Percentiles rank a stretch among this genome's conserved stretches.
Conservation (phyloP, 1,140 invertebrate species). For the Sarcophaga peregrina region DNA sequence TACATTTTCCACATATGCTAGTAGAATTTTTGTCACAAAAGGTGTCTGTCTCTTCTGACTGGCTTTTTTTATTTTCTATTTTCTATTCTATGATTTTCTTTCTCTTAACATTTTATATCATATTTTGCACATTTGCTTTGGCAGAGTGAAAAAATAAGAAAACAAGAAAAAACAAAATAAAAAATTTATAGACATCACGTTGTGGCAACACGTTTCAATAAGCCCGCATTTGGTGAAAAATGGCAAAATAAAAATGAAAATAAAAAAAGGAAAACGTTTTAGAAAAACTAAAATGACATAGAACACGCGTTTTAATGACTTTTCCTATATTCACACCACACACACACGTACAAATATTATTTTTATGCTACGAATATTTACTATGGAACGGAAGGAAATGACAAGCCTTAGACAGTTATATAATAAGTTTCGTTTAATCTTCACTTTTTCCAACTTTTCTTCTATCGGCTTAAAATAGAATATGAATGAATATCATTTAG, state of each 20-base stretch:
- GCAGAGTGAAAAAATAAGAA: no score
- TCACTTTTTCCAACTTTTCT: no score
- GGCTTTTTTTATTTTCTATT: no score
- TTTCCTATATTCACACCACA: not conserved
- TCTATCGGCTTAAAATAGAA: no score
- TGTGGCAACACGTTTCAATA: slow-evolving; percentile 39
- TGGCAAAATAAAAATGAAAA: not conserved
- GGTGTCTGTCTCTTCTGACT: not conserved
- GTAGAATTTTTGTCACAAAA: not conserved
- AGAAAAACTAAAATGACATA: slow-evolving; percentile 17
- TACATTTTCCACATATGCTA: not conserved
- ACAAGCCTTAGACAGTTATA: slow-evolving; percentile 20
- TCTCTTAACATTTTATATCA: no score
- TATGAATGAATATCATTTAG: no score
- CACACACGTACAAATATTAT: not conserved
- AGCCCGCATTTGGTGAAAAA: slow-evolving; percentile 16
- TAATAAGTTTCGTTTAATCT: not conserved
- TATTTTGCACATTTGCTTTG: no score
- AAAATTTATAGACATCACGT: slow-evolving; percentile 37
- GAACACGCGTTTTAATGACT: slow-evolving; percentile 28
- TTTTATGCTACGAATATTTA: not conserved
- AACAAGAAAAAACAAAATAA: not conserved
- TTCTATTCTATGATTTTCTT: no score
- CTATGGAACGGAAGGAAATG: not conserved
- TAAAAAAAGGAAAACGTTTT: not conserved